Percentiles rank a stretch among this genome's conserved stretches.
Conservation (phyloP, 2,797 vertebrate species). For the Brachyrhaphis roseni region DNA sequence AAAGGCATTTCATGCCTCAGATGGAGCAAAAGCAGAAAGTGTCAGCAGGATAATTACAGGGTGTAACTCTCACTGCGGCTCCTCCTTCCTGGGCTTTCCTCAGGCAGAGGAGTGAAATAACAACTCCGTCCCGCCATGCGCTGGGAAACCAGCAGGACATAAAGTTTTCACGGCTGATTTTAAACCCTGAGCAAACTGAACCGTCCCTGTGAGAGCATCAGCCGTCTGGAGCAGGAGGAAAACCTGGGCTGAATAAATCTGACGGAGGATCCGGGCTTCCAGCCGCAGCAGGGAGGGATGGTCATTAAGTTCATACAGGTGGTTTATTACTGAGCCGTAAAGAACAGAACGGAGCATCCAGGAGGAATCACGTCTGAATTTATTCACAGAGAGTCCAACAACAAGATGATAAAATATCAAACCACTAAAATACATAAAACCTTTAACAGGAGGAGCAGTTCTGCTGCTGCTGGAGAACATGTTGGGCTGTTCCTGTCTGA, state of each 20-base stretch:
- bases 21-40: conserved; percentile 15
- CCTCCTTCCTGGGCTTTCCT: conserved; percentile 11
- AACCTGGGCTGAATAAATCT: not conserved
- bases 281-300: not conserved
- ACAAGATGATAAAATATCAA: not conserved
- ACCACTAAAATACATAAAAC: not conserved
- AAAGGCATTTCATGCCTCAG: not conserved
- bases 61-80: conserved; percentile 25
- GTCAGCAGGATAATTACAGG: conserved; percentile 64
- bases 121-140: not conserved
- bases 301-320: not conserved
- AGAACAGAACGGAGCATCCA: not conserved
- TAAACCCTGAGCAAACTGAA: not conserved
- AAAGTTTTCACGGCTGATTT: not conserved
- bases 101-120: not conserved
- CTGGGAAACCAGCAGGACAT: not conserved
- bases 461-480: no score
- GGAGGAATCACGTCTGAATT: not conserved
- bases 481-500: no score
- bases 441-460: no score
- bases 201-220: not conserved
- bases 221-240: not conserved
- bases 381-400: not conserved
- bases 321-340: not conserved
- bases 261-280: not conserved